Conservation (phyloP, 2,113 vertebrate genomes). For the Sisor rabdophorus region DNA sequence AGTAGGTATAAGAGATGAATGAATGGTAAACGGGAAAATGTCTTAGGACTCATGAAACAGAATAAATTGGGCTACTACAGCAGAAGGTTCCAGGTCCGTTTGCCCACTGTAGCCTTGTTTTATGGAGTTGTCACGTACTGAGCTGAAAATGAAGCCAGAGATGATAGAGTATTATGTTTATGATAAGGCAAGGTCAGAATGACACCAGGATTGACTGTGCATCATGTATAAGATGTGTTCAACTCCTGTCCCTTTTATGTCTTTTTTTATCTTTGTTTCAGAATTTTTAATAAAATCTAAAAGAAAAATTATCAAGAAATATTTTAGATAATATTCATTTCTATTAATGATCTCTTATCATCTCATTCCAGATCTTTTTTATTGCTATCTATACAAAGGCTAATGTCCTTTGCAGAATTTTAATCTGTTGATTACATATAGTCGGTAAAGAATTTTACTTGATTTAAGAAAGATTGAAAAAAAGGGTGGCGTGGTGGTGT, state of each 20-base stretch:
- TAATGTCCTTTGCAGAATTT: neutral
- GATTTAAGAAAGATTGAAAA: too few relatives aligned
- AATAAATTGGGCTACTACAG: neutral
- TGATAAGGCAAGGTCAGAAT: conserved; percentile 71
- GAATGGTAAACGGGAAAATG: neutral
- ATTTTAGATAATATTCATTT: too few relatives aligned
- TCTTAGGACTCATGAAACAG: neutral
- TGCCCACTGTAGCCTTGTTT: conserved; percentile 54
- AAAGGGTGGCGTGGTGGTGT: too few relatives aligned
- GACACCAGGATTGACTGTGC: conserved; percentile 60
- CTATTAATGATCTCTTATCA: neutral
- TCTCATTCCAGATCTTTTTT: neutral
- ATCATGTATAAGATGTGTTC: neutral
- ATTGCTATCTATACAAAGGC: neutral
- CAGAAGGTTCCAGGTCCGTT: neutral
- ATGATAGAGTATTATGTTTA: conserved; percentile 72
- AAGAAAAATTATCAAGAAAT: neutral
- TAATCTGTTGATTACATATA: too few relatives aligned
- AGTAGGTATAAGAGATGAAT: too few relatives aligned
- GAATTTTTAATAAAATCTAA: neutral
- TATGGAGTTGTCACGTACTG: conserved; percentile 58
- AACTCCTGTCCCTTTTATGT: neutral
- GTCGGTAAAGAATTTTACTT: too few relatives aligned
- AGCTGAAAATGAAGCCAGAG: conserved; percentile 66
- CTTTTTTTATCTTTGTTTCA: neutral